Conservation (phyloP, 2,797 vertebrate genomes). For the Malurus leucopterus region DNA sequence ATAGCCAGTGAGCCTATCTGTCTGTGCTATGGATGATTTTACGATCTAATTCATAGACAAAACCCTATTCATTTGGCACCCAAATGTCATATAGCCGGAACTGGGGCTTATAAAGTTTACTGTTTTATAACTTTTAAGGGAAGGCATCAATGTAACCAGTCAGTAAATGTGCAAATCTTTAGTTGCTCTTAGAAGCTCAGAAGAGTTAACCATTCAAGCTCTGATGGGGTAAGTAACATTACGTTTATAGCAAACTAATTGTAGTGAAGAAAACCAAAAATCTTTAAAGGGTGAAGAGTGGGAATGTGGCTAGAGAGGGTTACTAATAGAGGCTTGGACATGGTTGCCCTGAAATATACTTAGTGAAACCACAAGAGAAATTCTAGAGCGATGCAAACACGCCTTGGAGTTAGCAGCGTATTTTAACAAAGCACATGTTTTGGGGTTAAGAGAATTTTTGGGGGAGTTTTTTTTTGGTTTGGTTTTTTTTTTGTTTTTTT, state of each 20-base stretch:
- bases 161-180: slow-evolving; percentile 83
- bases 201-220: slow-evolving; percentile 79
- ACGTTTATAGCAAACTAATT: slow-evolving; percentile 73
- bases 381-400: slow-evolving; percentile 38
- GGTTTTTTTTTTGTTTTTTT: background rate
- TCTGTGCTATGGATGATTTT: slow-evolving; percentile 97
- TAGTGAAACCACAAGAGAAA: slow-evolving; percentile 47
- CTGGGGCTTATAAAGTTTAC: slow-evolving; percentile 96
- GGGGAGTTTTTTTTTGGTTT: background rate
- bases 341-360: slow-evolving; percentile 23
- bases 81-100: slow-evolving; percentile 96
- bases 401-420: slow-evolving; percentile 21
- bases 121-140: slow-evolving; percentile 89
- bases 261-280: slow-evolving; percentile 59
- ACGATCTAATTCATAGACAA: slow-evolving; percentile 99
- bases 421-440: slow-evolving; percentile 58
- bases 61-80: slow-evolving; percentile 98
- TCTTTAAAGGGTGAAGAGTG: slow-evolving; percentile 53
- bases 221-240: slow-evolving; percentile 86
- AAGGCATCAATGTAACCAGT: slow-evolving; percentile 80
- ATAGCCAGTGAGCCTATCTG: slow-evolving; percentile 99
- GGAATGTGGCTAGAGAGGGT: slow-evolving; percentile 30
- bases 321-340: slow-evolving; percentile 10
- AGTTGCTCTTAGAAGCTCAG: slow-evolving; percentile 81
- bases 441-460: background rate